phyloP scores from a whole-genome alignment of 2,888 invertebrate species.

The Chloromyia formosa region DNA sequence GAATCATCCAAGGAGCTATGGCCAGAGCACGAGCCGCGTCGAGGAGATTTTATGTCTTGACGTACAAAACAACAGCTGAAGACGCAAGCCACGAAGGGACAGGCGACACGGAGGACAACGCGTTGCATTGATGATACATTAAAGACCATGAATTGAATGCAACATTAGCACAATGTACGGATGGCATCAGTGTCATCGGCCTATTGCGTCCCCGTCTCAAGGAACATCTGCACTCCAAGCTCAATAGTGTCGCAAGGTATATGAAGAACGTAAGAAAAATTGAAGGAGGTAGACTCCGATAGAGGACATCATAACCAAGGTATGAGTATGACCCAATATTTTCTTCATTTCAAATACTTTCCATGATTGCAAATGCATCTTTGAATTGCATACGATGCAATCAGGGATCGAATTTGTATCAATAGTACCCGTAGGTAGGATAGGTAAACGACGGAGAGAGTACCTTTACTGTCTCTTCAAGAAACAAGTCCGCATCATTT shows the following conservation, averaged over 20 bases:
- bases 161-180: neutral
- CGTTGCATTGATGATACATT: neutral
- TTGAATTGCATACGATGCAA: neutral
- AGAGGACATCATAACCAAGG: neutral
- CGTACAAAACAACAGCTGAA: conserved; percentile 21
- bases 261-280: neutral
- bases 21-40: conserved; percentile 23
- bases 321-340: neutral
- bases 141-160: neutral
- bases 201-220: neutral
- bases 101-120: neutral
- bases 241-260: neutral
- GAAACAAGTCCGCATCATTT: neutral
- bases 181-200: neutral
- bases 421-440: neutral
- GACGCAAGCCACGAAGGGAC: neutral
- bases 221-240: conserved; percentile 15
- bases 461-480: neutral
- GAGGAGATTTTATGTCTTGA: neutral
- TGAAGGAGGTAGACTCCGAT: neutral
- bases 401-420: neutral
- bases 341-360: neutral
- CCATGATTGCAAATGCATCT: neutral
- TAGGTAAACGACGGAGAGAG: neutral
- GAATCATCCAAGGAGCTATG: neutral